Percentiles rank a stretch among this genome's conserved stretches.
phyloP scores from a whole-genome alignment of 2,888 invertebrate genomes.

The Nyleta sp. region DNA sequence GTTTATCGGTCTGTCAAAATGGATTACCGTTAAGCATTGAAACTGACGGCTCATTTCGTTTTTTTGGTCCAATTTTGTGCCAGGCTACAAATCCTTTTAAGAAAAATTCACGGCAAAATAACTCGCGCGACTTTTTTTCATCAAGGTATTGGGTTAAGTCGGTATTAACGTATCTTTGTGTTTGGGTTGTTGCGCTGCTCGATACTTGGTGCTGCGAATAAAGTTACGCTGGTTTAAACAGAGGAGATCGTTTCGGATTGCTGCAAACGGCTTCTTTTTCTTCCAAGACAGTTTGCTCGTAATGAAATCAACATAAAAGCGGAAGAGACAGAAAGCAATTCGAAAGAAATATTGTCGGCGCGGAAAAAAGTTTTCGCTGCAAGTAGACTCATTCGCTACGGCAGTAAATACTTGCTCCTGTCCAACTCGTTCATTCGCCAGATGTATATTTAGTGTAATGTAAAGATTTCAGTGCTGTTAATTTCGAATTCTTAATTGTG shows the following conservation, averaged over 20 bases:
- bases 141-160: conserved; percentile 2
- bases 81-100: neutral
- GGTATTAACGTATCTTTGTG: neutral
- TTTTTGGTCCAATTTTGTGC: neutral
- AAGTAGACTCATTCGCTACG: conserved; percentile 7
- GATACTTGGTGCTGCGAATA: neutral
- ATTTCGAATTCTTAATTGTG: neutral
- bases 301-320: conserved; percentile 16
- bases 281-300: neutral
- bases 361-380: conserved; percentile 18
- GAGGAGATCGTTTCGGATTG: neutral
- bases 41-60: neutral
- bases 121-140: neutral
- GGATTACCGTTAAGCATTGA: conserved; percentile 4
- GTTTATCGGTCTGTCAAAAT: conserved; percentile 12
- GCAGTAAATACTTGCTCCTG: neutral
- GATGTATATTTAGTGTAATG: conserved; percentile 13
- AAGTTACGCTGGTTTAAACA: neutral
- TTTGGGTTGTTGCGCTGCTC: neutral
- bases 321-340: conserved; percentile 3
- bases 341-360: conserved; percentile 6
- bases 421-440: conserved; percentile 13
- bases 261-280: neutral
- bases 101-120: conserved; percentile 3
- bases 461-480: neutral